Conservation (phyloP, 2,888 invertebrate genomes). For the Epistrophella euchroma region DNA sequence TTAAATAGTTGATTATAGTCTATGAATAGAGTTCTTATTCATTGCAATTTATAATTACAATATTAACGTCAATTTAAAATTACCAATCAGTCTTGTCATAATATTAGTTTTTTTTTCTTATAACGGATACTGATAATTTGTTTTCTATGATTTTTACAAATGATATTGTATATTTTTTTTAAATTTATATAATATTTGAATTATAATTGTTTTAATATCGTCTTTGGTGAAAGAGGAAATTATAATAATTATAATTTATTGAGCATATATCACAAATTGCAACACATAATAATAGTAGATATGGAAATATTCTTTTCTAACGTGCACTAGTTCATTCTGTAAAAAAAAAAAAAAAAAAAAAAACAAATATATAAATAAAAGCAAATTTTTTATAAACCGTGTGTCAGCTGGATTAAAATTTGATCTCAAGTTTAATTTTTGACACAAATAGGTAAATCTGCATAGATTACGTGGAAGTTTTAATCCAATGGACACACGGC, state of each 20-base stretch:
- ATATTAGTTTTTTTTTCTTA: conserved; percentile 58
- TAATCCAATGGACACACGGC: not conserved
- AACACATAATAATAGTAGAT: conserved; percentile 68
- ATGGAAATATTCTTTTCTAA: conserved; percentile 57
- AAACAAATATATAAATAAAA: not conserved
- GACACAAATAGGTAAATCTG: too few species aligned
- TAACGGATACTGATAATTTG: conserved; percentile 71
- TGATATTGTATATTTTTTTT: conserved; percentile 7
- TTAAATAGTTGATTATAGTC: conserved; percentile 55
- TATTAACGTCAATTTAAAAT: conserved; percentile 70
- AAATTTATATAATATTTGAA: conserved; percentile 35
- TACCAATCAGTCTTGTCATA: conserved; percentile 76
- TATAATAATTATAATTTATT: conserved; percentile 58
- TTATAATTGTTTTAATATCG: conserved; percentile 44
- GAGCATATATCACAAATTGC: conserved; percentile 75
- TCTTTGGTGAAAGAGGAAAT: conserved; percentile 47
- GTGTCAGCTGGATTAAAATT: not conserved
- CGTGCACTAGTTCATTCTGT: conserved; percentile 15
- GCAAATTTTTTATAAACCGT: too few species aligned
- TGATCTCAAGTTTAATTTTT: too few species aligned
- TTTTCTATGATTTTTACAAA: conserved; percentile 24
- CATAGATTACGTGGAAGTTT: too few species aligned
- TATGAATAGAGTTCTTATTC: conserved; percentile 61
- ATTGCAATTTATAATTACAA: conserved; percentile 71
- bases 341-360: not conserved